A percentile compares a stretch with the other conserved stretches of the same genome.
phyloP scores from a whole-genome alignment of 1,140 invertebrate genomes.

The Euglossa dilemma region DNA sequence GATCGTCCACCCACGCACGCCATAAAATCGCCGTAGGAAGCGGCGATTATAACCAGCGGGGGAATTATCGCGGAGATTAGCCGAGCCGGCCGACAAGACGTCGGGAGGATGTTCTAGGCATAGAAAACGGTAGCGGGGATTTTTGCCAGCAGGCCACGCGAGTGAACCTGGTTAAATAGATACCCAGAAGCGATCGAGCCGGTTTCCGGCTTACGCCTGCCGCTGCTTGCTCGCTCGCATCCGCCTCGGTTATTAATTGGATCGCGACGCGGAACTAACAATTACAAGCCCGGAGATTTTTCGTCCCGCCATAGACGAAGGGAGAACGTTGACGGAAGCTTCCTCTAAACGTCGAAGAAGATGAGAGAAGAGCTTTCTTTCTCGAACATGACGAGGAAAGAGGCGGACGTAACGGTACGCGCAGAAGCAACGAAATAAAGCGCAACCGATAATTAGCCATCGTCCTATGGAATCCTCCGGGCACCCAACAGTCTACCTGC shows the following conservation, averaged over 20 bases:
- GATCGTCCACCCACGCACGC: no score
- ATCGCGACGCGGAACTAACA: slow-evolving; percentile 7
- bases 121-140: slow-evolving; percentile 35
- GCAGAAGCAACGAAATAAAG: slow-evolving; percentile 57
- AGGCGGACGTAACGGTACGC: slow-evolving; percentile 52
- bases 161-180: slow-evolving; percentile 61
- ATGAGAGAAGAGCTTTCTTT: no score
- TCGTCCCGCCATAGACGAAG: neutral
- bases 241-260: slow-evolving; percentile 39
- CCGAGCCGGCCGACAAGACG: neutral
- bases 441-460: slow-evolving; percentile 59
- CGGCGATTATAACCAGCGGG: no score
- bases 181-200: slow-evolving; percentile 66
- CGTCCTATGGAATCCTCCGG: slow-evolving; percentile 17
- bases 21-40: no score
- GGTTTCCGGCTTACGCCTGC: slow-evolving; percentile 62
- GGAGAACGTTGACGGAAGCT: neutral
- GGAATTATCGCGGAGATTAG: neutral
- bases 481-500: neutral
- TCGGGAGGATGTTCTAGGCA: neutral
- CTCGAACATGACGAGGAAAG: no score
- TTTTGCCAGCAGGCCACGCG: slow-evolving; percentile 40
- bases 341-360: no score
- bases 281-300: neutral
- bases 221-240: slow-evolving; percentile 47